phyloP scores from a whole-genome alignment of 2,888 invertebrate species.

The Zaprionus bogoriensis region DNA sequence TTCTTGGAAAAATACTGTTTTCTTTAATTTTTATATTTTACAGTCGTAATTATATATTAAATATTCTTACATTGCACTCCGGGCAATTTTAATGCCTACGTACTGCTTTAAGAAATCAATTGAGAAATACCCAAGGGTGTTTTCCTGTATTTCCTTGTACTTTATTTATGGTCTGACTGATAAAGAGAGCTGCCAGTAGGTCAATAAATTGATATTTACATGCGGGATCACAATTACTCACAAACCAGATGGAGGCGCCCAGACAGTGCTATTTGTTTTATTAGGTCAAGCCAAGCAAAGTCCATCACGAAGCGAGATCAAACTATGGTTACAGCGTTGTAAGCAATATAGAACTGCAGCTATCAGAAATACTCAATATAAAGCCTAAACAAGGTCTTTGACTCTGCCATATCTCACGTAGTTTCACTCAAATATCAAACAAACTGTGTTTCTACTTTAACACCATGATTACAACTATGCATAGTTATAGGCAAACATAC shows the following conservation, averaged over 20 bases:
- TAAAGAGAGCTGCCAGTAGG: background rate
- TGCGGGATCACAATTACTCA: slow-evolving; percentile 23
- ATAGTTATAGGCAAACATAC: background rate
- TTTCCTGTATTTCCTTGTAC: background rate
- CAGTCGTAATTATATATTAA: too few relatives aligned
- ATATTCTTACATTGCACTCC: too few relatives aligned
- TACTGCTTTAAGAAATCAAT: background rate
- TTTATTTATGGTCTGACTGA: background rate
- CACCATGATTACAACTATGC: background rate
- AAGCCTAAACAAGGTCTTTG: background rate
- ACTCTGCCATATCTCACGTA: background rate
- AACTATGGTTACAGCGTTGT: background rate
- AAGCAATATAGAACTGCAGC: background rate
- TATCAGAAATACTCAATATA: too few relatives aligned
- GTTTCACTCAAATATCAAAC: background rate
- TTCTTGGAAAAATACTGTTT: too few relatives aligned
- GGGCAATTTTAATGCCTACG: too few relatives aligned
- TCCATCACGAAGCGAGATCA: background rate
- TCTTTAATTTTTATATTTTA: too few relatives aligned
- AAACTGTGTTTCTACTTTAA: background rate
- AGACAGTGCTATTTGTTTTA: slow-evolving; percentile 44
- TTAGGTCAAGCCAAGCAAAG: slow-evolving; percentile 39
- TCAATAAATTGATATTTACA: background rate
- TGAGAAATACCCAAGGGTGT: background rate
- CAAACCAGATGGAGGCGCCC: background rate